These are phyloP conservation scores for Mellilla xanthometata DNA, from an alignment of 2,888 invertebrate genomes.

Conservation along the genomic window DNA sequence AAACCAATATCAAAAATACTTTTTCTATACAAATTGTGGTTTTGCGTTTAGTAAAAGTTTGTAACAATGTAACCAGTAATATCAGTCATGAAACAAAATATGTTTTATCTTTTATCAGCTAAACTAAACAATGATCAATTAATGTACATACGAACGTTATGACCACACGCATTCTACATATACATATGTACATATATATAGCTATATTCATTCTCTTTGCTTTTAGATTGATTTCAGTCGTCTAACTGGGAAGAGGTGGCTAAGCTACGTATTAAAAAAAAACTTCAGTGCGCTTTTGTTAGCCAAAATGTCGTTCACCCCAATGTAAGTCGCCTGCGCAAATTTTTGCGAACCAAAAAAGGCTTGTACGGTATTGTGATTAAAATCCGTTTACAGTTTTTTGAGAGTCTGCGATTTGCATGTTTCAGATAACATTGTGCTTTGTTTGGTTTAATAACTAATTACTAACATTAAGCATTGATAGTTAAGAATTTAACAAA, in stretches of 20 bases:
- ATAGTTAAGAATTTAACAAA: too few relatives aligned
- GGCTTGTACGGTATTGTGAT: constrained; percentile 18
- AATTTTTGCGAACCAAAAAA: constrained; percentile 14
- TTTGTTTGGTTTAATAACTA: too few relatives aligned
- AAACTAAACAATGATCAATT: constrained; percentile 17
- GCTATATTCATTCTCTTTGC: constrained; percentile 30
- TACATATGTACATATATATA: not conserved
- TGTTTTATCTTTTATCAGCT: constrained; percentile 25
- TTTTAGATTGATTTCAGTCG: constrained; percentile 62
- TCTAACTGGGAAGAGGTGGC: constrained; percentile 53
- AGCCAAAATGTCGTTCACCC: constrained; percentile 72
- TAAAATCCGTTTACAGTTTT: constrained; percentile 2
- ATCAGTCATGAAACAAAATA: constrained; percentile 3
- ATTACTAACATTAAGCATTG: constrained; percentile 3
- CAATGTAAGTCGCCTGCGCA: constrained; percentile 67
- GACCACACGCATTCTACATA: constrained; percentile 7
- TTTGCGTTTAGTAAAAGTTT: too few relatives aligned
- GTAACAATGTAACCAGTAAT: not conserved
- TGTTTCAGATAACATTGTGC: constrained; percentile 15
- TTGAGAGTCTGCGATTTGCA: constrained; percentile 12
- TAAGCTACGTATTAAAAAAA: constrained; percentile 41
- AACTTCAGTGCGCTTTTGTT: constrained; percentile 31
- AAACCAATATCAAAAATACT: too few relatives aligned
- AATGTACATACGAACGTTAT: not conserved
- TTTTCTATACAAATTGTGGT: too few relatives aligned